These are phyloP conservation scores for Caenorhabditis auriculariae DNA, from an alignment of 2,888 invertebrate genomes.

Conservation along the genomic window DNA sequence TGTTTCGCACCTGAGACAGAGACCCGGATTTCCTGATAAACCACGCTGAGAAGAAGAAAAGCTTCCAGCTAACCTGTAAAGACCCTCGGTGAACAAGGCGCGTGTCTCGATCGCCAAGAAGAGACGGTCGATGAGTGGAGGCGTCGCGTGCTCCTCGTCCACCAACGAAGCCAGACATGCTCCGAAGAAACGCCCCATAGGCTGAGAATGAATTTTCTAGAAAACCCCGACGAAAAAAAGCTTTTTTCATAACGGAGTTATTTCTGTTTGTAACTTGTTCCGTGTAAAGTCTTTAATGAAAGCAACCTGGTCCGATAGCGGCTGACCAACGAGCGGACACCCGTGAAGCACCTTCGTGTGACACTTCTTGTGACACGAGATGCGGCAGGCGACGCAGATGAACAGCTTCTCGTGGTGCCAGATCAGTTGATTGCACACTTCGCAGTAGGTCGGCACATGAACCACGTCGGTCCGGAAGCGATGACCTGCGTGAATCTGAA, in stretches of 20 bases:
- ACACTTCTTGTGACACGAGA: slow-evolving; percentile 90
- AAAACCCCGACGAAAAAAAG: not conserved
- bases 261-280: not conserved
- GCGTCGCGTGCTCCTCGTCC: slow-evolving; percentile 66
- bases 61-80: slow-evolving; percentile 73
- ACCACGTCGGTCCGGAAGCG: slow-evolving; percentile 85
- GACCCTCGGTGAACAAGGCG: slow-evolving; percentile 86
- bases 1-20: slow-evolving; percentile 65
- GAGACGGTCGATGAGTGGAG: slow-evolving; percentile 82
- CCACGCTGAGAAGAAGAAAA: not conserved
- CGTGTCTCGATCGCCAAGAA: slow-evolving; percentile 87
- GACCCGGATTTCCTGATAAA: slow-evolving; percentile 73
- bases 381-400: slow-evolving; percentile 75
- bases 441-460: slow-evolving; percentile 93
- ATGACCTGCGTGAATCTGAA: slow-evolving; percentile 76
- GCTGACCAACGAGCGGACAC: slow-evolving; percentile 51
- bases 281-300: not conserved
- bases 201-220: not conserved
- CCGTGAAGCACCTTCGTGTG: slow-evolving; percentile 73
- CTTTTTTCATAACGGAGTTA: not conserved
- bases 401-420: slow-evolving; percentile 83
- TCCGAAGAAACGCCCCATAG: slow-evolving; percentile 74
- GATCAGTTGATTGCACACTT: slow-evolving; percentile 80
- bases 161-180: slow-evolving; percentile 76
- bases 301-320: not conserved